These are phyloP conservation scores for Platygyra sinensis DNA, from an alignment of 64 coral and sea anemone genomes.

Conservation along the genomic window DNA sequence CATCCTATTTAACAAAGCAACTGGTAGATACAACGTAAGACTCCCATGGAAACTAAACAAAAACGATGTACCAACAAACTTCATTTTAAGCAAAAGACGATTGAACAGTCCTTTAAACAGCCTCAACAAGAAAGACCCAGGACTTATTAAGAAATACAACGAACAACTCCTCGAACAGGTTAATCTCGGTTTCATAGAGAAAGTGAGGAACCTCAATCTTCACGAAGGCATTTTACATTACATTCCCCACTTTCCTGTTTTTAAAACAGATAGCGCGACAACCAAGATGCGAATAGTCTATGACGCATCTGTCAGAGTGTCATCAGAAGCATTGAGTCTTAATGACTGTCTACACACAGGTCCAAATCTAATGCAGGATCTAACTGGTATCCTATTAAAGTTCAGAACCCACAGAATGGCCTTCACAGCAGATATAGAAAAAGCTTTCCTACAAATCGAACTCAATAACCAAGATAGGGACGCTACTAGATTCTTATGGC, in stretches of 20 bases:
- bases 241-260: slow-evolving; percentile 40
- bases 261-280: slow-evolving; percentile 38
- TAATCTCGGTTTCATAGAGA: slow-evolving; percentile 35
- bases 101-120: slow-evolving; percentile 44
- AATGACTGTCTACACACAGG: slow-evolving; percentile 38
- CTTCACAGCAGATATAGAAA: slow-evolving; percentile 46
- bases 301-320: slow-evolving; percentile 32
- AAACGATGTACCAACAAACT: slow-evolving; percentile 28
- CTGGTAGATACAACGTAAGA: slow-evolving; percentile 55
- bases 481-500: slow-evolving; percentile 18
- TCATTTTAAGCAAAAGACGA: slow-evolving; percentile 30
- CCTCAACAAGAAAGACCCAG: slow-evolving; percentile 22
- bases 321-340: neutral
- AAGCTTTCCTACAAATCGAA: slow-evolving; percentile 35
- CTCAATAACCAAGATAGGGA: slow-evolving; percentile 9
- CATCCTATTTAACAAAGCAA: slow-evolving; percentile 43
- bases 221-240: slow-evolving; percentile 31
- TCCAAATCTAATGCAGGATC: slow-evolving; percentile 37
- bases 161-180: slow-evolving; percentile 14
- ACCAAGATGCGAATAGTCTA: slow-evolving; percentile 40
- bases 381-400: slow-evolving; percentile 17
- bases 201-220: neutral
- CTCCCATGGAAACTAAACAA: slow-evolving; percentile 56
- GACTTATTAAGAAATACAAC: neutral
- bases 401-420: slow-evolving; percentile 27